A percentile compares a stretch with the other conserved stretches of the same genome.
Conservation (phyloP, 1,140 invertebrate genomes). For the Globodera ellingtonae region DNA sequence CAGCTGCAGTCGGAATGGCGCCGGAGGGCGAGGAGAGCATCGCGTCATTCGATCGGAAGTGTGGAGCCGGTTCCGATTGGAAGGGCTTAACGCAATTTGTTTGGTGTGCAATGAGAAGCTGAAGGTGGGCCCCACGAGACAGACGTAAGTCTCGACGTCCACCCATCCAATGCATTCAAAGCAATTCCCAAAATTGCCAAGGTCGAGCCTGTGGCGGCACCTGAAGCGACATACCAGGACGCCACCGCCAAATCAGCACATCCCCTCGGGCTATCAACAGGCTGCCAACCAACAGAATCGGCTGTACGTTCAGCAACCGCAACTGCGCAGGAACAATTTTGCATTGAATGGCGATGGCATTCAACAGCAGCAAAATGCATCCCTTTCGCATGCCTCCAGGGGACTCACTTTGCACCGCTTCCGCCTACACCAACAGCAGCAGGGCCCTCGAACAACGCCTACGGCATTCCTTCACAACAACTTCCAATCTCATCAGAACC, state of each 20-base stretch:
- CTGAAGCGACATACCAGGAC: constrained; percentile 21
- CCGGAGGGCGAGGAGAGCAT: constrained; percentile 3
- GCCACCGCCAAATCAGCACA: constrained; percentile 1
- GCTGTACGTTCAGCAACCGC: constrained; percentile 3
- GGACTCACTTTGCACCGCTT: not conserved
- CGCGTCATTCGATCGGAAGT: constrained; percentile 29
- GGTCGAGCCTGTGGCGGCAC: constrained; percentile 27
- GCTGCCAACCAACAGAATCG: not conserved
- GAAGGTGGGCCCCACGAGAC: constrained; percentile 25
- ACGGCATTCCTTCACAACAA: not conserved
- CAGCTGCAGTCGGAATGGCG: not conserved
- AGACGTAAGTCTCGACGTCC: constrained; percentile 14
- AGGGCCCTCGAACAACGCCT: not conserved
- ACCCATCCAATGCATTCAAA: not conserved
- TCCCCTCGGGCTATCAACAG: constrained; percentile 7
- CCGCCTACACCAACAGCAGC: not conserved
- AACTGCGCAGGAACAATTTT: constrained; percentile 10
- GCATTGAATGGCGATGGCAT: not conserved
- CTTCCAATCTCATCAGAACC: not conserved
- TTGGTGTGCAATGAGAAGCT: constrained; percentile 21
- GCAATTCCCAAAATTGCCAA: not conserved
- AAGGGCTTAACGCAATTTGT: constrained; percentile 24
- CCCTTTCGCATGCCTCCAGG: not conserved
- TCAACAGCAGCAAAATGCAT: not conserved
- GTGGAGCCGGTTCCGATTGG: constrained; percentile 24